Evolutionary conservation across 2,888 invertebrate genomes (phyloP), one percentile per base, ranked within the genome.

Genomic region (Marronus borbonicus): DNA sequence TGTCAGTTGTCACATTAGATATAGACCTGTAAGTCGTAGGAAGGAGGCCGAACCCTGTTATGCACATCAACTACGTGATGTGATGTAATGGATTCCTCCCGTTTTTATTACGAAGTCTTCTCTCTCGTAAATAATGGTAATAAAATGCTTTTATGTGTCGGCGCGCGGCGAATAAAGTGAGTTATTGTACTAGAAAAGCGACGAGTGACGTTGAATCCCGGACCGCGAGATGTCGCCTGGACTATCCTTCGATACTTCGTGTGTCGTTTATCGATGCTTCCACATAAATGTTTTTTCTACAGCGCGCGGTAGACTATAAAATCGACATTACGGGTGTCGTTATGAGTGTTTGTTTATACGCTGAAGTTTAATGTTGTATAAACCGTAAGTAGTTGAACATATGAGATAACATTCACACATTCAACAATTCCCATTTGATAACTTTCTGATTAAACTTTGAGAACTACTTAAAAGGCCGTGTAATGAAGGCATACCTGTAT

Each of bases 21-120:
- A 66, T 20, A 2, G 55, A 58, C 55, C 20, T 58, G 55, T 58
- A 20, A 20, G 55, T 44, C 44, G 44, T 8, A 44, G 8, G 44
- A 44, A 12, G 44, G 20, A 7, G 55, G 55, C 17, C 55, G 55
- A 58, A 17, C 20, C 17, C 55, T 20, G 17, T 20, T 20, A 20
- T 58, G 24, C 20, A 58, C 20, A 58, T 58, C 55, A 8, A 20
- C 55, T 5, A 8, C 20, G 55, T 24, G 55, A 20, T 17, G 24
- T 17, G 55, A 58, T 66, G 65, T 66, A 66, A 66, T 66, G 65
- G 65, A 66, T 44, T 66, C 31, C 39, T 66, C 44, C 65, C 65
- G 36, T 58, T 58, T 58, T 58, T 58, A 58, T 58, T 17, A 58
- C 55, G 8, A 58, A 58, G 55, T 58, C 17, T 66, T 66, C 39